Percentiles rank a stretch among this genome's conserved stretches.
Evolutionary conservation across 2,113 vertebrate genomes (phyloP).

Genomic region (Odocoileus virginianus): DNA sequence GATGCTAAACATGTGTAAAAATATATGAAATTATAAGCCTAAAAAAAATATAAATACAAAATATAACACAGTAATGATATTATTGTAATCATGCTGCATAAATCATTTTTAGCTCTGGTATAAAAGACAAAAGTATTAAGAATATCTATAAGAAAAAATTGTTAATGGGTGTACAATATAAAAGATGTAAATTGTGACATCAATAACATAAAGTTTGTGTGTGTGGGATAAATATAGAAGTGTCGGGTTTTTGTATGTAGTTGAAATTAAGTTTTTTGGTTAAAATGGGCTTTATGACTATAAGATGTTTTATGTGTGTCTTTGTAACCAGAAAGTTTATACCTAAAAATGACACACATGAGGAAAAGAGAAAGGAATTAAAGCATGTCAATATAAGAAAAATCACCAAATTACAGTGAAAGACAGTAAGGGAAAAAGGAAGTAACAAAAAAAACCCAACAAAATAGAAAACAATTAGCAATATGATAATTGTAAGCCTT

Average conservation of each 20-base stretch:
- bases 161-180: neutral
- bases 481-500: neutral
- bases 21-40: no score
- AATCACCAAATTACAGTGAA: neutral
- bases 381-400: neutral
- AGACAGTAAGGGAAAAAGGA: neutral
- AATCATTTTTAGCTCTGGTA: neutral
- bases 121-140: neutral
- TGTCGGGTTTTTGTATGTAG: neutral
- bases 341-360: neutral
- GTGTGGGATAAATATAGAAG: neutral
- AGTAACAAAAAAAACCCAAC: neutral
- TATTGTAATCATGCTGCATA: neutral
- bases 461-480: neutral
- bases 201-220: neutral
- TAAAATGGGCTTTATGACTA: neutral
- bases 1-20: no score
- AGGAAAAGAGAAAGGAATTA: neutral
- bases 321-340: neutral
- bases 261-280: neutral
- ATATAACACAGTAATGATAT: neutral
- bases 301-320: neutral
- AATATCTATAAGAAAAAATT: neutral
- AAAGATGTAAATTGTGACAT: neutral
- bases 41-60: neutral